phyloP scores from a whole-genome alignment of 2,888 invertebrate genomes.

The Erpobdella octoculata region DNA sequence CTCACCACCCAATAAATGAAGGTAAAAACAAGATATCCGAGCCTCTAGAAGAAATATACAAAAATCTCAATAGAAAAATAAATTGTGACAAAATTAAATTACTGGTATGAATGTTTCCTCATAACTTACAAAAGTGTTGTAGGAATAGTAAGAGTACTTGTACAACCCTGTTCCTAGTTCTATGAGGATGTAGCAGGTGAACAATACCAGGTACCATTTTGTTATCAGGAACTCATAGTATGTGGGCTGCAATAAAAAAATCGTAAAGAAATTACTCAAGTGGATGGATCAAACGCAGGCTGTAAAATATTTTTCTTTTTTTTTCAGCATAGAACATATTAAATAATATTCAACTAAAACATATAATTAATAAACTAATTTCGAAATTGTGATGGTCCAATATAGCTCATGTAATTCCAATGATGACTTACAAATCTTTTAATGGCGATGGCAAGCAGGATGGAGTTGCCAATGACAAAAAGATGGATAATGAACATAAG shows the following conservation, averaged over 20 bases:
- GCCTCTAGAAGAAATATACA: slow-evolving; percentile 43
- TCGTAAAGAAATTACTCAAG: neutral
- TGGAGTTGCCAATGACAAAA: slow-evolving; percentile 44
- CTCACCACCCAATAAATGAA: slow-evolving; percentile 49
- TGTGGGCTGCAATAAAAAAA: slow-evolving; percentile 36
- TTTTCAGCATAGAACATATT: neutral
- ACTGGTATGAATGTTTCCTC: neutral
- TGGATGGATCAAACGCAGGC: neutral
- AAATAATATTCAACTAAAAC: neutral
- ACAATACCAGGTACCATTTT: slow-evolving; percentile 42
- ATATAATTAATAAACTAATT: neutral
- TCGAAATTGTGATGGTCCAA: neutral
- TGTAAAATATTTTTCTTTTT: neutral
- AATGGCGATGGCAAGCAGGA: slow-evolving; percentile 45
- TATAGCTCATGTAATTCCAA: neutral
- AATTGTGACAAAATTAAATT: neutral
- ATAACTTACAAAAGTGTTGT: slow-evolving; percentile 51
- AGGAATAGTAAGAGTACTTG: slow-evolving; percentile 48
- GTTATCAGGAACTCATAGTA: slow-evolving; percentile 40
- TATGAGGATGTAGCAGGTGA: slow-evolving; percentile 45
- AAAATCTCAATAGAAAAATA: neutral
- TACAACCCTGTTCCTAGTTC: slow-evolving; percentile 48
- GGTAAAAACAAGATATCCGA: slow-evolving; percentile 47
- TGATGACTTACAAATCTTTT: slow-evolving; percentile 40
- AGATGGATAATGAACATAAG: slow-evolving; percentile 45